Base-by-base conservation (phyloP, 2,888 invertebrate species). In the Yponomeuta evonymella region DNA sequence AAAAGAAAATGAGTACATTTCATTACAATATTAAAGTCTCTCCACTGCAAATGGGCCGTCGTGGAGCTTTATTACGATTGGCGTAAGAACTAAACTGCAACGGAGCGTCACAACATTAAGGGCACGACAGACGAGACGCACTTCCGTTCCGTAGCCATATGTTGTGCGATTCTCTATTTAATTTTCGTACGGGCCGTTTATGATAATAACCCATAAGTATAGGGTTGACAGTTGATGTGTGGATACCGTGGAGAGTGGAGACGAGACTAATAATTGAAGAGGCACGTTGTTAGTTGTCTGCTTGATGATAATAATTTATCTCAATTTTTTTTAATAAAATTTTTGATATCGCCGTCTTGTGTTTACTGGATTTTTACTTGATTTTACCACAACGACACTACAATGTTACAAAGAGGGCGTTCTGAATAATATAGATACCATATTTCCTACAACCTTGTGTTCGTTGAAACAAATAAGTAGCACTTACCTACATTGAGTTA, bases 131-230 rank as follows among this genome's bases (percentile, higher is more conserved):
- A 81, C 88, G 91, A 92, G 88, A 89, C 89, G 84, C 80, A 88
- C 89, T 90, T 91, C 91, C 91, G 89, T 79, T 83, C 83, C 82
- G 79, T 82, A 82, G 83, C 88, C 91, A 90, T 89, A 88, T 90
- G 90, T 81, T 81, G 75, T 66, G 76, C 76, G 78, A 79, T 51
- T 79, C 82, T 84, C 82, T 84, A 85, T 87, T 87, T 80, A 82
- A 81, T 80, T 80, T 81, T 76, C 70, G 48, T 69, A 70, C 69
- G 69, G 71, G 71, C 58, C 69, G 65, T 71, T 71, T 71, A 71
- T 71, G 65, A 62, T 71, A 72, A 70, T 71, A 58, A 71, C 51
- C 33, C n/a, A 33, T 71, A 71, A 71, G 62, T 71, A 71, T 71
- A 67, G 71, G 66, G 70, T 70, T 64, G 70, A 64, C 69, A 65